Evolutionary conservation across 2,797 vertebrate species (phyloP), one percentile per base, ranked within the genome.

Genomic region (Adelosebastes latens): DNA sequence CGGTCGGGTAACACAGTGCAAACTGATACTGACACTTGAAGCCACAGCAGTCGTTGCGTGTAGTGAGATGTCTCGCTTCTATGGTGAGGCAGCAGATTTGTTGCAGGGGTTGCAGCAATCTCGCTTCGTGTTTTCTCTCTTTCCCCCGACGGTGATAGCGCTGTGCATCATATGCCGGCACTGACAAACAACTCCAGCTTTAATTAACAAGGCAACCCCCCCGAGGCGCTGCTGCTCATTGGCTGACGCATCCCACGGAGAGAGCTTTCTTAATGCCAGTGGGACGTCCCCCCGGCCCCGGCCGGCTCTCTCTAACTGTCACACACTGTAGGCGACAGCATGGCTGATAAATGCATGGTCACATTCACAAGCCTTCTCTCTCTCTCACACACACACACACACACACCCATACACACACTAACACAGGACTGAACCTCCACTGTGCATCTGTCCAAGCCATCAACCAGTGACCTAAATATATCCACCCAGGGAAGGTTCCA

Each of bases 191-290:
- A 87, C 89, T 87, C 86, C 34, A 36, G 88, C 84, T 93, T 93
- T 94, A 94, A 94, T 94, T 93, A 94, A 94, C 91, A 87, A 89
- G 86, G 82, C 84, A 59, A 79, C 87, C 89, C 89, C 90, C 90
- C 73, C 4, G 82, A 89, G 90, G 83, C 75, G 64, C 2, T 13
- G 27, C 80, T 84, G 83, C 84, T 91, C 88, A 84, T 87, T 92
- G 89, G 87, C 88, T 90, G 85, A 90, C 67, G 77, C 79, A 60
- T 91, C 87, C 90, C 88, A 77, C 5, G 39, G 89, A 92, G 90
- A 92, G 89, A 88, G 90, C 80, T 92, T 91, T 92, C 87, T 88
- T 89, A 88, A 93, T 87, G 88, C 89, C 88, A 63, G 84, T 82
- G 88, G 92, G 92, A 90, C n/a, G 59, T 92, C 88, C 88, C 61